These are phyloP conservation scores for Poeciliopsis presidionis DNA, from an alignment of 2,797 vertebrate genomes.

Conservation along the genomic window DNA sequence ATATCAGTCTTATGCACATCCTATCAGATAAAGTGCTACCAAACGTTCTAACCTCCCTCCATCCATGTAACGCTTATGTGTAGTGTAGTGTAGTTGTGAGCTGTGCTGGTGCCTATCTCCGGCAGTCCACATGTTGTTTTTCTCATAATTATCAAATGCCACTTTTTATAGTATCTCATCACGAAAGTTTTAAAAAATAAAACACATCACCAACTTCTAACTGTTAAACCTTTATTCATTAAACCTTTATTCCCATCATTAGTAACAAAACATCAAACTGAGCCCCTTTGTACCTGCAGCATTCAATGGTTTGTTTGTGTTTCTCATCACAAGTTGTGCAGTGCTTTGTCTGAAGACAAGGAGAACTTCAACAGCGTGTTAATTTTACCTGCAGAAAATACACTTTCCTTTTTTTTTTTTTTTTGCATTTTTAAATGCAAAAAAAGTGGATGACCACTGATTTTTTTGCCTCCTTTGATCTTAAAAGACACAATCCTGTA, in stretches of 20 bases:
- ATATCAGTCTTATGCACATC: too few relatives aligned
- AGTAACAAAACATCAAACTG: conserved; percentile 37
- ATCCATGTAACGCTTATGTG: too few relatives aligned
- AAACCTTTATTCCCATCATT: conserved; percentile 16
- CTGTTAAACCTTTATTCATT: conserved; percentile 10
- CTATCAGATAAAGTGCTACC: too few relatives aligned
- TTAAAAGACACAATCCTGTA: too few relatives aligned
- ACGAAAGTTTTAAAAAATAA: background rate
- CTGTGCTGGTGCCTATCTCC: too few relatives aligned
- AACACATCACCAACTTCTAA: conserved; percentile 3
- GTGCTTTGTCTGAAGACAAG: conserved; percentile 54
- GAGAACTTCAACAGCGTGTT: conserved; percentile 58
- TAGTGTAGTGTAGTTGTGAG: too few relatives aligned
- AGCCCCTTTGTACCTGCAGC: conserved; percentile 46
- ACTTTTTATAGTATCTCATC: conserved; percentile 65
- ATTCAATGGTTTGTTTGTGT: conserved; percentile 24
- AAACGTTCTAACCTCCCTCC: too few relatives aligned
- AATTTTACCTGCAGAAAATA: conserved; percentile 76
- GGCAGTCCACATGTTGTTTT: too few relatives aligned
- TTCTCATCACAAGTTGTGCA: conserved; percentile 53
- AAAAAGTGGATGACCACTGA: too few relatives aligned
- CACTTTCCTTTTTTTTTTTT: conserved; percentile 22
- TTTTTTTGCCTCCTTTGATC: too few relatives aligned
- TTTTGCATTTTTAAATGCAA: conserved; percentile 54
- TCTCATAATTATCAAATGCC: conserved; percentile 37